phyloP scores from a whole-genome alignment of 2,113 vertebrate genomes.

The Promerops cafer region DNA sequence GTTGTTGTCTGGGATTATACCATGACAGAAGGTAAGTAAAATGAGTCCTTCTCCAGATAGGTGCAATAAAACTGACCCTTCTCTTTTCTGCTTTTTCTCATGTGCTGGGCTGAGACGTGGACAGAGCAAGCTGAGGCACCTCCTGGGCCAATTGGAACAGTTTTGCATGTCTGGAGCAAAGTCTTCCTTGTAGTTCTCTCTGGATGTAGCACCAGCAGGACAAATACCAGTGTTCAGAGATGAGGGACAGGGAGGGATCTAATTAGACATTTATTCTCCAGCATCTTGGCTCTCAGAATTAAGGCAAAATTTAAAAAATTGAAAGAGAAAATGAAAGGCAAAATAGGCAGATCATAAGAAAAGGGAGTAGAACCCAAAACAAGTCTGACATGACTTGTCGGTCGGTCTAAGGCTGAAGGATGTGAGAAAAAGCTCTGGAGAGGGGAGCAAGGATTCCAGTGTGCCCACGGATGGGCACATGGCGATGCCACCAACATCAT shows the following conservation, averaged over 20 bases:
- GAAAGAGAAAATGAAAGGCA: background rate
- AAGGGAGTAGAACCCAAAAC: background rate
- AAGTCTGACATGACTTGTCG: background rate
- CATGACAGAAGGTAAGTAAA: background rate
- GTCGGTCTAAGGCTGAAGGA: background rate
- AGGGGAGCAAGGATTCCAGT: background rate
- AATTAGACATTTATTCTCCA: background rate
- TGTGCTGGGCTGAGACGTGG: background rate
- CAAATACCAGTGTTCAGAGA: background rate
- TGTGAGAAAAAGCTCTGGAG: background rate
- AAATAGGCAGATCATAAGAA: background rate
- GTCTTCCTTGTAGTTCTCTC: background rate
- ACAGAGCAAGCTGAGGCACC: background rate
- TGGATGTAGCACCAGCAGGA: background rate
- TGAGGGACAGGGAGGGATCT: background rate
- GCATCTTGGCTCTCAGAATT: background rate
- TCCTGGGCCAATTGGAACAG: background rate
- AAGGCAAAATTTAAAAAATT: background rate
- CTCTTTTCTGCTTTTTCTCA: background rate
- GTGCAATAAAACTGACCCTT: background rate
- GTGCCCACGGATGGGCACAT: background rate
- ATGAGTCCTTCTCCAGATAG: background rate
- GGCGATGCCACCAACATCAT: background rate
- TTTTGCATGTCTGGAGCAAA: background rate
- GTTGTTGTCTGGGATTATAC: background rate